Evolutionary conservation across 2,797 vertebrate genomes (phyloP), one percentile per base, ranked within the genome.

Genomic region (Holocentrus rufus): DNA sequence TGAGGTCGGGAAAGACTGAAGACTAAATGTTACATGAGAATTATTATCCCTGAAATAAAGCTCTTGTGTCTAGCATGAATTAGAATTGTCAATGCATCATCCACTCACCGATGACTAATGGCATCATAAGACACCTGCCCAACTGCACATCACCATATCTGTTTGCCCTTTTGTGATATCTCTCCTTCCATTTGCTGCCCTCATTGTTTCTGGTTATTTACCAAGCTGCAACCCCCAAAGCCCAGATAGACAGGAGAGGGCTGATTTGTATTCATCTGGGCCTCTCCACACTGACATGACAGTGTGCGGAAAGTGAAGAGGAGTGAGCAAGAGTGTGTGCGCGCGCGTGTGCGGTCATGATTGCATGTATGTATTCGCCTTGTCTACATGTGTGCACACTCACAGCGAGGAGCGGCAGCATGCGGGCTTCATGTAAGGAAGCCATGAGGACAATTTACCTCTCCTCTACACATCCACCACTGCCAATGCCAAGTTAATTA

Each of bases 231-330:
- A 84, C 79, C 84, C 79, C 61, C 42, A 76, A 81, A 87, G 92
- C 82, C 72, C 82, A 61, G 77, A 77, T 57, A 82, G 85, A 83
- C 83, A 71, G 82, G 55, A 79, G 57, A 74, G 46, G 61, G 30
- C 61, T 84, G 79, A 92, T 92, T 91, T 89, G 85, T 89, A 91
- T 91, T 92, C 87, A 83, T 90, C 84, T 73, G 72, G 72, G 83
- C 77, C 71, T 74, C 36, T 69, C 25, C 2, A 46, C 61, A 64
- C 76, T 62, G 72, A 80, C 65, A 54, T 77, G 67, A 74, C 76
- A 66, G 47, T 22, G 46, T 65, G n/a, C n/a, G 67, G 62, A 80
- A 55, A 65, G 36, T 83, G 69, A 82, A 50, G 46, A 83, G 74
- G 64, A 65, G 63, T 31, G 47, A 56, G 72, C 36, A 53, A 52